Conservation (phyloP, 2,797 vertebrate species). For the Toxotes lorentzi region DNA sequence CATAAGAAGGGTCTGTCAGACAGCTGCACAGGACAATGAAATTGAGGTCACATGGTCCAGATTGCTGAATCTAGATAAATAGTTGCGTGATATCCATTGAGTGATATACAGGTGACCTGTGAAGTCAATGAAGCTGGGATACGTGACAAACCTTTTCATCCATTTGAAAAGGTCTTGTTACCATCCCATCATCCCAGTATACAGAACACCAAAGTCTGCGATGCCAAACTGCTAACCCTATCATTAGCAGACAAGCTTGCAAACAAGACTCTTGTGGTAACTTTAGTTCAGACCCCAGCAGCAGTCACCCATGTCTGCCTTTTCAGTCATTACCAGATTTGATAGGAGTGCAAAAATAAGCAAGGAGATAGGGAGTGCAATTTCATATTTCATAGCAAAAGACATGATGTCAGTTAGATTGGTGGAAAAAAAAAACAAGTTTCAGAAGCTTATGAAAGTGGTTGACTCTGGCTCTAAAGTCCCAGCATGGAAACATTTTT, state of each 20-base stretch:
- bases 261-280: neutral
- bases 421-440: neutral
- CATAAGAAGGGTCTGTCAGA: no score
- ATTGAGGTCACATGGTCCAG: no score
- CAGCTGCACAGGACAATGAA: no score
- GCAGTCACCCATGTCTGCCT: neutral
- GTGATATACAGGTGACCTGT: no score
- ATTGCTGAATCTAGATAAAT: no score
- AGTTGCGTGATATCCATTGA: no score
- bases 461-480: neutral
- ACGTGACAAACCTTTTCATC: no score
- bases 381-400: neutral
- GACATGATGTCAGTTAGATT: neutral
- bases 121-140: no score
- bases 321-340: neutral
- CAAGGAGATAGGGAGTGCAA: neutral
- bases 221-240: neutral
- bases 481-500: constrained; percentile 1
- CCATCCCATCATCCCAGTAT: neutral
- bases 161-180: neutral
- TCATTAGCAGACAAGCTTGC: neutral
- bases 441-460: neutral
- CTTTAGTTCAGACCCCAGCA: neutral
- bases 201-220: neutral
- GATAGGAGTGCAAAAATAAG: neutral